These are phyloP conservation scores for Meteorus colon DNA, from an alignment of 2,888 invertebrate species.

Conservation along the genomic window DNA sequence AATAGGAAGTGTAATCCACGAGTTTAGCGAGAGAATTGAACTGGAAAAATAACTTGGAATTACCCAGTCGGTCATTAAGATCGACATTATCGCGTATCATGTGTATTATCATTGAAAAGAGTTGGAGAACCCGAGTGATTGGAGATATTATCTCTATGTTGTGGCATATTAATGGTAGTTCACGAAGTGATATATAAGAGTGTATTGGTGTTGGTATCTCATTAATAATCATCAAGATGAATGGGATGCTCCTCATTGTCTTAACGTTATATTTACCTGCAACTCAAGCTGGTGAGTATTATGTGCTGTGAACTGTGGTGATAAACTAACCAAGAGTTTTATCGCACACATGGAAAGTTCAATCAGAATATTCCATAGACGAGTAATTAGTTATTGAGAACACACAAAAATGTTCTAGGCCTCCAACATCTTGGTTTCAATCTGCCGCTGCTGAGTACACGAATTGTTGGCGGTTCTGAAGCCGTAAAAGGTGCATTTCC, in stretches of 20 bases:
- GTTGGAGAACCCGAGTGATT: not conserved
- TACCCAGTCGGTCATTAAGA: not conserved
- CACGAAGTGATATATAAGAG: conserved; percentile 35
- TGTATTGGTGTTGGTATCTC: not conserved
- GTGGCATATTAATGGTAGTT: not conserved
- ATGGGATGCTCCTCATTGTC: conserved; percentile 48
- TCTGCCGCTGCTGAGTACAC: conserved; percentile 40
- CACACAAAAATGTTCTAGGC: conserved; percentile 34
- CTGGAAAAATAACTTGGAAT: not conserved
- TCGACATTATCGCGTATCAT: conserved; percentile 1
- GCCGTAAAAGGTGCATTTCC: conserved; percentile 71
- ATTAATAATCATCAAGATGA: conserved; percentile 48
- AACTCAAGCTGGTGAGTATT: conserved; percentile 54
- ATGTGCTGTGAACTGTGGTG: not conserved
- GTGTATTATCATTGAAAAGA: not conserved
- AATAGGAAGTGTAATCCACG: not conserved
- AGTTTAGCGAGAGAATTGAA: not conserved
- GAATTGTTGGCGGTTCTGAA: conserved; percentile 60
- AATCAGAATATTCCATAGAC: not conserved
- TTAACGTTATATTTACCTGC: conserved; percentile 49
- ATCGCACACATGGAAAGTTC: not conserved
- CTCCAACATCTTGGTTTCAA: conserved; percentile 48
- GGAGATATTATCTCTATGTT: not conserved
- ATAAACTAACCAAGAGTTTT: not conserved
- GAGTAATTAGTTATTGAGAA: not conserved